Evolutionary conservation across 2,797 vertebrate species (phyloP).

Genomic region (Petrocephalus sullivani): DNA sequence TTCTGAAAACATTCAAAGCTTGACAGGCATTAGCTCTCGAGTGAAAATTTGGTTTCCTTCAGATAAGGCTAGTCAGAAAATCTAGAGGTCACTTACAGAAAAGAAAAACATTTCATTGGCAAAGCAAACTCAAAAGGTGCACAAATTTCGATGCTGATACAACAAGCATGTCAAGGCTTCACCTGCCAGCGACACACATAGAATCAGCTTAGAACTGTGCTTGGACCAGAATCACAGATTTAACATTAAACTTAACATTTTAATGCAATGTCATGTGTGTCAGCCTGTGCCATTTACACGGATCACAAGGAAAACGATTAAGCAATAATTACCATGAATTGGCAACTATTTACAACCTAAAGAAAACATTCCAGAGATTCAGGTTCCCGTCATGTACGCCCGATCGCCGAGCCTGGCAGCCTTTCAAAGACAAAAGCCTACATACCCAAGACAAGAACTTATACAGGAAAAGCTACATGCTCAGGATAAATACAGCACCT

Average conservation of each 20-base stretch:
- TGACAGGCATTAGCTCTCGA: neutral
- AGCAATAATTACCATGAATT: conserved; percentile 3
- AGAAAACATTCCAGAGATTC: conserved; percentile 21
- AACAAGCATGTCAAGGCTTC: neutral
- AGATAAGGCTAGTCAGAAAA: neutral
- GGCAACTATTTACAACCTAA: conserved; percentile 10
- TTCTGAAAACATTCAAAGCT: conserved; percentile 27
- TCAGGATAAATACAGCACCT: neutral
- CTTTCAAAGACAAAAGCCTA: neutral
- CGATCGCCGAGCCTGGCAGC: neutral
- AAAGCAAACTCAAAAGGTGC: neutral
- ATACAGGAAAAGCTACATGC: conserved; percentile 1
- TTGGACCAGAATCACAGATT: neutral
- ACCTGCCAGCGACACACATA: neutral
- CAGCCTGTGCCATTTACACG: neutral
- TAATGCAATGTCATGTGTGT: neutral
- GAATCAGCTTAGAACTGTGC: neutral
- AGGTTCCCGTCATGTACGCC: neutral
- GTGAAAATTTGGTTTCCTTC: neutral
- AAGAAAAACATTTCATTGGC: neutral
- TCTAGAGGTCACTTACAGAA: neutral
- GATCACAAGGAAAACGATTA: neutral
- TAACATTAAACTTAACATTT: neutral
- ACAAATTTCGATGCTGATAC: neutral
- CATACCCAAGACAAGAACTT: neutral